Conservation (phyloP, 2,797 vertebrate species). For the Triplophysa bombifrons region DNA sequence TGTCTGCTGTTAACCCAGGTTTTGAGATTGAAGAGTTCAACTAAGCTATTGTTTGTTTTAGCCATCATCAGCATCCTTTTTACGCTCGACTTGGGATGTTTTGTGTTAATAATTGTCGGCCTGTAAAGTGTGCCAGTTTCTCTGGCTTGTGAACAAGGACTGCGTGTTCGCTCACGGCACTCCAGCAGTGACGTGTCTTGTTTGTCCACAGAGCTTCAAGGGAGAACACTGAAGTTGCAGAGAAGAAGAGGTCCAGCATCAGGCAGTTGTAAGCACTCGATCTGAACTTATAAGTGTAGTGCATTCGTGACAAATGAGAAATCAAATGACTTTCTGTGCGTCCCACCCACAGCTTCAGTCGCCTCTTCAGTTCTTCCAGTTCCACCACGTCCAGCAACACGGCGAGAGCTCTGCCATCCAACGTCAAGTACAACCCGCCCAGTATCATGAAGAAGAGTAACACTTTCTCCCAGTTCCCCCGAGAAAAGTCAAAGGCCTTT, state of each 20-base stretch:
- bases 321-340: constrained; percentile 3
- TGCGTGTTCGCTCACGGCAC: not conserved
- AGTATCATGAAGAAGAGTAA: constrained; percentile 78
- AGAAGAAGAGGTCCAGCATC: constrained; percentile 98
- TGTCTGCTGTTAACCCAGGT: not conserved
- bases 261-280: constrained; percentile 94
- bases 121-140: not conserved
- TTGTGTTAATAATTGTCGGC: constrained; percentile 13
- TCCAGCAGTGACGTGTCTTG: constrained; percentile 12
- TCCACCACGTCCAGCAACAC: constrained; percentile 81
- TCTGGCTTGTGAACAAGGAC: not conserved
- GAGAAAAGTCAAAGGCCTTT: constrained; percentile 88
- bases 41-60: constrained; percentile 1
- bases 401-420: constrained; percentile 80
- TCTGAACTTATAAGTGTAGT: not conserved
- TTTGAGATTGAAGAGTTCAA: not conserved
- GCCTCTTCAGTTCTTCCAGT: constrained; percentile 91
- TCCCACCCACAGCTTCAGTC: constrained; percentile 87
- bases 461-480: constrained; percentile 95
- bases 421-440: constrained; percentile 88
- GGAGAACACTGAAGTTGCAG: constrained; percentile 89
- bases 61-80: not conserved
- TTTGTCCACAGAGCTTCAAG: constrained; percentile 86
- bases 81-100: constrained; percentile 4
- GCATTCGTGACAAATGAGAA: not conserved